A percentile compares a stretch with the other conserved stretches of the same genome.
Conservation (phyloP, 2,113 vertebrate genomes). For the Apteryx mantelli region DNA sequence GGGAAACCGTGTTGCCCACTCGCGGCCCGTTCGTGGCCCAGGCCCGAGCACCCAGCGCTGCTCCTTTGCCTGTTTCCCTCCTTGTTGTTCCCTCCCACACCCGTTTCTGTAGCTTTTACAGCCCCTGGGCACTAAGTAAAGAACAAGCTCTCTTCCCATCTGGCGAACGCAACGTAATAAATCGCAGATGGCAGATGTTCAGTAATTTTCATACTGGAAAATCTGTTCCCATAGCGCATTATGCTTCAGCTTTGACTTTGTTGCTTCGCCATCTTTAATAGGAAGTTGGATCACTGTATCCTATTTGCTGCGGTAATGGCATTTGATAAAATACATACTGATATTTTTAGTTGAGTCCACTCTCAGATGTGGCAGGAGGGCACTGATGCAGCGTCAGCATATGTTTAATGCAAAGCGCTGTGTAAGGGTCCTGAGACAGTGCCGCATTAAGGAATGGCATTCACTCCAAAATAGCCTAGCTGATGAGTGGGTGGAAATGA, state of each 20-base stretch:
- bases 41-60: too few species aligned
- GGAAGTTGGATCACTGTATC: fast-evolving
- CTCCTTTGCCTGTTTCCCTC: too few species aligned
- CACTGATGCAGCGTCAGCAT: fast-evolving
- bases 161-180: neutral
- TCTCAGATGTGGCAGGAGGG: fast-evolving
- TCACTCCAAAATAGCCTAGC: neutral
- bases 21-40: too few species aligned
- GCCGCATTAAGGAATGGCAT: fast-evolving
- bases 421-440: fast-evolving
- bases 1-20: neutral
- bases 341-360: fast-evolving
- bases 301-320: neutral
- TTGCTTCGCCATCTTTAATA: neutral
- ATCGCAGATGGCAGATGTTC: neutral
- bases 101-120: fast-evolving
- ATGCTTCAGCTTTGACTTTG: neutral
- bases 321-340: fast-evolving
- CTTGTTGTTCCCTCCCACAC: too few species aligned
- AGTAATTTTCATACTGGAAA: fast-evolving
- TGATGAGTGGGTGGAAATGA: neutral
- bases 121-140: fast-evolving
- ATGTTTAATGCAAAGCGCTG: fast-evolving
- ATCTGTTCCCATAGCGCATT: fast-evolving
- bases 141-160: neutral